These are phyloP conservation scores for Malurus elegans DNA, from an alignment of 2,113 vertebrate species.

Conservation along the genomic window DNA sequence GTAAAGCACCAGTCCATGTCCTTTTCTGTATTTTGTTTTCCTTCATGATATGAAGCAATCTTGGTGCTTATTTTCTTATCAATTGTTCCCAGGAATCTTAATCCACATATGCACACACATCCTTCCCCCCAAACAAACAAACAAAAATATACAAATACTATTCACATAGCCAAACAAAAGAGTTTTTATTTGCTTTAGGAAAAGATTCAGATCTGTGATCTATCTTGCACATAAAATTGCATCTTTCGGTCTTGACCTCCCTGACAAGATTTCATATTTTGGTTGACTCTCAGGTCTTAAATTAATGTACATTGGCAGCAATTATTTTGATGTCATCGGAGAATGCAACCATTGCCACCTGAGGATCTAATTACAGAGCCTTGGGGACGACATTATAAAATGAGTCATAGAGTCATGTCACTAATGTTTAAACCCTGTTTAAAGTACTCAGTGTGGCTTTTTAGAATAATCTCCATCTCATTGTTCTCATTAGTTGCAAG, in stretches of 20 bases:
- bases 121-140: not conserved
- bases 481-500: not conserved
- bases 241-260: not conserved
- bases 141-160: not conserved
- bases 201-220: not conserved
- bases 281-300: not conserved
- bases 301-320: not conserved
- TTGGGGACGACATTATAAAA: not conserved
- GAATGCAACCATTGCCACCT: fast-evolving
- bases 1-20: not conserved
- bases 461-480: not conserved
- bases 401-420: not conserved
- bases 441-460: not conserved
- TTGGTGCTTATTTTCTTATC: not conserved
- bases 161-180: not conserved
- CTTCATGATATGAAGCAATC: not conserved
- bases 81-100: not conserved
- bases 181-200: not conserved
- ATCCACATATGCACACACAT: not conserved
- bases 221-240: not conserved
- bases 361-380: not conserved
- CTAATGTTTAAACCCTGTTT: not conserved
- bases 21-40: not conserved
- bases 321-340: not conserved
- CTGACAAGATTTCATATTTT: not conserved